Evolutionary conservation across 2,888 invertebrate species (phyloP).

Genomic region (Drosophila meridionalis): DNA sequence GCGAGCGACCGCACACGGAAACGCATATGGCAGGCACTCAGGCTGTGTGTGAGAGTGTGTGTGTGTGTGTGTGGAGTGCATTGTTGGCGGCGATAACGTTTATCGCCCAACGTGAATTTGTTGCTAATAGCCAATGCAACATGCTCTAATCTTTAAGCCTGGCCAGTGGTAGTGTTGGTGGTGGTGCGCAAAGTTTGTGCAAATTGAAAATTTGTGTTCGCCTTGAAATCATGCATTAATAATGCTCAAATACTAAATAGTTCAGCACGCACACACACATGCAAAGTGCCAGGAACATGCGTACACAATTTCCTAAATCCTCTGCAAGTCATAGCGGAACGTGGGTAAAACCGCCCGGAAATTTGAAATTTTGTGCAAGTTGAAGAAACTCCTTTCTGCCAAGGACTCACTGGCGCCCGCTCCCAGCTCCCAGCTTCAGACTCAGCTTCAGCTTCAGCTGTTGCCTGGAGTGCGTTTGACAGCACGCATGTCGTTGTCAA

Average conservation of each 20-base stretch:
- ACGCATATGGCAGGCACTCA: conserved; percentile 45
- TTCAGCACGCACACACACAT: conserved; percentile 43
- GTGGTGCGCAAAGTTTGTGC: conserved; percentile 24
- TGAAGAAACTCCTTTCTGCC: conserved; percentile 31
- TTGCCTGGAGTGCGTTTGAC: conserved; percentile 63
- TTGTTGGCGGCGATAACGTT: conserved; percentile 54
- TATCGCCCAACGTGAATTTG: conserved; percentile 49
- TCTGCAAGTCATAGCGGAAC: conserved; percentile 34
- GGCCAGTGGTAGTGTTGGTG: not conserved
- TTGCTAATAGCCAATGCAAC: conserved; percentile 57
- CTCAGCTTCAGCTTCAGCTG: conserved; percentile 2
- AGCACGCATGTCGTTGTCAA: conserved; percentile 53
- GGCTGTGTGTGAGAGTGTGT: conserved; percentile 2
- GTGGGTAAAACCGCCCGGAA: conserved; percentile 59
- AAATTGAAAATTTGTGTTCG: conserved; percentile 76
- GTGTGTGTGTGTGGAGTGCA: conserved; percentile 20
- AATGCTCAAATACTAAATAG: conserved; percentile 72
- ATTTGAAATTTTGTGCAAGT: conserved; percentile 75
- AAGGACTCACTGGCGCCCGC: not conserved
- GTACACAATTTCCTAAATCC: conserved; percentile 74
- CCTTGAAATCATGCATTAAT: conserved; percentile 73
- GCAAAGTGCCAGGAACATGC: conserved; percentile 73
- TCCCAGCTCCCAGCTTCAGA: not conserved
- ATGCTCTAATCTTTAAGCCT: conserved; percentile 45
- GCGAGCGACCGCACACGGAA: conserved; percentile 44